Percentiles rank a stretch among this genome's conserved stretches.
Conservation (phyloP, 23 tunicate species). For the Ascidia mentula region DNA sequence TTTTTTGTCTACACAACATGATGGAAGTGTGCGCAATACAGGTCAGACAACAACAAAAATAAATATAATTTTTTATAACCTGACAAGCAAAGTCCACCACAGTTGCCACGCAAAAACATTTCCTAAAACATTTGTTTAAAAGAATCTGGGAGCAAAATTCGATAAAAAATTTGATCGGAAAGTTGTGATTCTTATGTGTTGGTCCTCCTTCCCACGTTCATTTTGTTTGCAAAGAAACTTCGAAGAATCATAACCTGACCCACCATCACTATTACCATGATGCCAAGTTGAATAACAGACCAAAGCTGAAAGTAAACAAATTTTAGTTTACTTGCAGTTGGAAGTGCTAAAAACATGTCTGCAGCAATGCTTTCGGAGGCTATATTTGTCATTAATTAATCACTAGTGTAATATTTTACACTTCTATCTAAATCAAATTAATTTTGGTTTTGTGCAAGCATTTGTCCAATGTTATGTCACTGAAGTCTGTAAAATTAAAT, state of each 20-base stretch:
- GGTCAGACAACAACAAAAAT: background rate
- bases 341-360: too few species aligned
- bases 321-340: too few species aligned
- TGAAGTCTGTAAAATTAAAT: too few species aligned
- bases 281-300: conserved; percentile 56
- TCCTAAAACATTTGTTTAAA: background rate
- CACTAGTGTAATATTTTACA: too few species aligned
- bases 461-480: too few species aligned
- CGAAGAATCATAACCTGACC: conserved; percentile 60
- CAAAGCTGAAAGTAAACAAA: conserved; percentile 62
- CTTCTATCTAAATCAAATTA: too few species aligned
- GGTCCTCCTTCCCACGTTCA: background rate
- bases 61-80: too few species aligned
- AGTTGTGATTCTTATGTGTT: background rate
- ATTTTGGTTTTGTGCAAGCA: too few species aligned
- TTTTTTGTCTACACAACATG: too few species aligned
- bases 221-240: conserved; percentile 44
- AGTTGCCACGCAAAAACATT: background rate
- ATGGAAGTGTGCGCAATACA: background rate
- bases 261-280: conserved; percentile 56
- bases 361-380: too few species aligned
- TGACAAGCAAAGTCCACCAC: too few species aligned
- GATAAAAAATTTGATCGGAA: background rate
- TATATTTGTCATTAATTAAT: too few species aligned
- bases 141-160: background rate